Percentiles rank a stretch among this genome's conserved stretches.
phyloP scores from a whole-genome alignment of 2,888 invertebrate genomes.

The Hydropsyche betteni region DNA sequence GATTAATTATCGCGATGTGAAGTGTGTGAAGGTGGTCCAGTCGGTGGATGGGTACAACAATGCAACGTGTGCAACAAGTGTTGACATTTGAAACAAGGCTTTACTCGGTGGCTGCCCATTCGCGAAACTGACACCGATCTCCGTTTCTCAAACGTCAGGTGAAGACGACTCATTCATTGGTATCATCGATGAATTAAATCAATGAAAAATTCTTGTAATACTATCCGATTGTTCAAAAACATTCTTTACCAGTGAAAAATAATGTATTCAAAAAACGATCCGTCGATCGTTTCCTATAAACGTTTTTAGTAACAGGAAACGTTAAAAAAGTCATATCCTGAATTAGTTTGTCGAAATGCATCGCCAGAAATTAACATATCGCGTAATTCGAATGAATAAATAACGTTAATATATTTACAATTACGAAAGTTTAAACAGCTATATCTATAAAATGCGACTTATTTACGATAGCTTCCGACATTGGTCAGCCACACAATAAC shows the following conservation, averaged over 20 bases:
- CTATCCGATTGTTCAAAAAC: too few relatives aligned
- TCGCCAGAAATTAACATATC: background rate
- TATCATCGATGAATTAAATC: background rate
- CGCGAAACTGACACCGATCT: slow-evolving; percentile 1
- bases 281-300: background rate
- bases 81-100: slow-evolving; percentile 24
- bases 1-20: slow-evolving; percentile 7
- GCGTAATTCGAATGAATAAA: background rate
- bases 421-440: too few relatives aligned
- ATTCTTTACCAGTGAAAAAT: too few relatives aligned
- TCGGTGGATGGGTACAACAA: slow-evolving; percentile 31
- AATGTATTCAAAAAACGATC: background rate
- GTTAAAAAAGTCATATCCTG: slow-evolving; percentile 4
- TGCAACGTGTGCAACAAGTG: slow-evolving; percentile 20
- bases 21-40: slow-evolving; percentile 43
- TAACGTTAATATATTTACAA: too few relatives aligned
- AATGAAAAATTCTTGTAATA: too few relatives aligned
- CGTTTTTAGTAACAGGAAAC: background rate
- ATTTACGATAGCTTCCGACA: too few relatives aligned
- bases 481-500: too few relatives aligned
- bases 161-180: too few relatives aligned
- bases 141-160: background rate
- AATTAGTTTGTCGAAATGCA: background rate
- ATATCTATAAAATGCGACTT: too few relatives aligned
- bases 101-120: background rate